Base-by-base conservation (phyloP, 2,888 invertebrate genomes). In the Agrochola lota region DNA sequence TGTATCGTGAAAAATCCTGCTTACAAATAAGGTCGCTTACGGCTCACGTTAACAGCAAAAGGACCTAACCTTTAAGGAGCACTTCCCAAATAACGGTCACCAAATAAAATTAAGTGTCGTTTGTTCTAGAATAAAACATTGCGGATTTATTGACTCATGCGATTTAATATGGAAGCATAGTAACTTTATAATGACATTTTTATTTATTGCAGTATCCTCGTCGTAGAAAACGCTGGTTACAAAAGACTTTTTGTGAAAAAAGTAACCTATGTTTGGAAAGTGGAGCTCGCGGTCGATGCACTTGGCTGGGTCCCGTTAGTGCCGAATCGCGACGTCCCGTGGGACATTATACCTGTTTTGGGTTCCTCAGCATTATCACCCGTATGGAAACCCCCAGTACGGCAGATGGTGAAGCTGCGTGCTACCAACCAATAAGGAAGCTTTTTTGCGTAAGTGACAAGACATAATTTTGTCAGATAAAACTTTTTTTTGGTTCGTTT, bases 251-350 rank as follows among this genome's bases (percentile, higher is more conserved):
- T 75, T 74, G 26, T 85, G 55, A 75, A 85, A 84, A 84, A 85
- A 59, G 60, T 74, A 83, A 23, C 43, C 67, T 64, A 77, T 71
- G 74, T 74, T 84, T 75, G 67, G 78, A 79, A 85, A 86, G 77
- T 85, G 75, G 88, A 87, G 81, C 83, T 83, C 17, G 87, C 88
- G 94, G 92, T 93, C 94, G 90, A 88, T 91, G 93, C 90, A 86
- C 92, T 87, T 85, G 80, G 77, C 83, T 73, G 77, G 70, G 84
- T 83, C 90, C 91, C 92, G 93, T 92, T 93, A 92, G 80, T 85
- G 87, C 91, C 92, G 90, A 92, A 93, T 88, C 88, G 90, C 89
- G 84, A 87, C 82, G 78, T 89, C 89, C 90, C 86, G 79, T 82
- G 88, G 90, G 88, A 89, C 87, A 85, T 78, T 79, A 78, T 78